Conservation (phyloP, 2,888 invertebrate genomes). For the Mechanitis messenoides region DNA sequence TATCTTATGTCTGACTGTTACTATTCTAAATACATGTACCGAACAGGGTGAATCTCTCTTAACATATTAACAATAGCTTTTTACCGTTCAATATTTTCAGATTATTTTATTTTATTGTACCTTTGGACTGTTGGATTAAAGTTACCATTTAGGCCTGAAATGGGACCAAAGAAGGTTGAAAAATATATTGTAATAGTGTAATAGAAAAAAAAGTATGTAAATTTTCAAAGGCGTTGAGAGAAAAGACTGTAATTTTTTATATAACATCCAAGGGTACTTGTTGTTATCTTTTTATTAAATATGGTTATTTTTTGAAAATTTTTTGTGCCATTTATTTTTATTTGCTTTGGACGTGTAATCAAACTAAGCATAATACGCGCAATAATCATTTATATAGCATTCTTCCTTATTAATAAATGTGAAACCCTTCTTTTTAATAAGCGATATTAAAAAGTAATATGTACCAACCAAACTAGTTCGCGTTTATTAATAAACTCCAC, state of each 20-base stretch:
- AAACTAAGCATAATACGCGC: slow-evolving; percentile 10
- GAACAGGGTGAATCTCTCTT: slow-evolving; percentile 46
- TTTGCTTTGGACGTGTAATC: slow-evolving; percentile 18
- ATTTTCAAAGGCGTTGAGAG: slow-evolving; percentile 31
- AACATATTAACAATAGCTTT: slow-evolving; percentile 18
- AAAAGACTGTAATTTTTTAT: slow-evolving; percentile 34
- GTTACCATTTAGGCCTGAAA: slow-evolving; percentile 33
- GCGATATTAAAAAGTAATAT: too few relatives aligned
- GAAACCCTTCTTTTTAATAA: too few relatives aligned
- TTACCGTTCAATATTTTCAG: slow-evolving; percentile 22
- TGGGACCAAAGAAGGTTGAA: slow-evolving; percentile 35
- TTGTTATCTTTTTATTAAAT: slow-evolving; percentile 23
- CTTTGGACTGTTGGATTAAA: slow-evolving; percentile 31
- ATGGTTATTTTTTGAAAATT: slow-evolving; percentile 23
- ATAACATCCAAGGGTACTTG: slow-evolving; percentile 32
- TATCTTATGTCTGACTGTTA: slow-evolving; percentile 16
- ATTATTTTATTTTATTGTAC: slow-evolving; percentile 31
- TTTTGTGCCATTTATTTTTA: slow-evolving; percentile 25
- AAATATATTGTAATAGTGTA: slow-evolving; percentile 29
- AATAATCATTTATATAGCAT: slow-evolving; percentile 5
- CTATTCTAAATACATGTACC: slow-evolving; percentile 38
- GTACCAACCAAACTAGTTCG: too few relatives aligned
- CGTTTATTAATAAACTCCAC: too few relatives aligned
- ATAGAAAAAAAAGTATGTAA: slow-evolving; percentile 25
- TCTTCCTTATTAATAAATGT: not conserved